phyloP scores from a whole-genome alignment of 2,797 vertebrate species.

The Anableps anableps region DNA sequence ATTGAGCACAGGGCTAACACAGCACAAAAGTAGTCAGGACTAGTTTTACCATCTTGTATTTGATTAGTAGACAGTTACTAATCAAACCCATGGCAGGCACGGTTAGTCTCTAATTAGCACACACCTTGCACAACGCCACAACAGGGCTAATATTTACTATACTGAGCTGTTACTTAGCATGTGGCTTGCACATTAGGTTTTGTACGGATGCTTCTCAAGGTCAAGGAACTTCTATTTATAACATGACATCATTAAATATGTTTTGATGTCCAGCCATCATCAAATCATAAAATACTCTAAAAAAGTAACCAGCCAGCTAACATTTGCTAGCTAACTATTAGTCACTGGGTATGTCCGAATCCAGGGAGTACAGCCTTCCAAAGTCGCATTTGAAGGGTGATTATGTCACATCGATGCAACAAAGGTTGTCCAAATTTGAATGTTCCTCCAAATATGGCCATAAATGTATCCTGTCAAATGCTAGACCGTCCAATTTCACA shows the following conservation, averaged over 20 bases:
- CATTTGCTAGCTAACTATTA: not conserved
- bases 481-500: too few relatives aligned
- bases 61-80: slow-evolving; percentile 10
- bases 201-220: not conserved
- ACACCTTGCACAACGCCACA: slow-evolving; percentile 12
- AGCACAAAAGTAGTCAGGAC: slow-evolving; percentile 3
- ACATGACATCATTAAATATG: not conserved
- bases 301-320: not conserved
- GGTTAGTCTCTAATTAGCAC: slow-evolving; percentile 5
- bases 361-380: too few relatives aligned
- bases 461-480: not conserved
- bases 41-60: slow-evolving; percentile 3
- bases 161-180: slow-evolving; percentile 7
- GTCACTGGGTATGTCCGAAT: not conserved
- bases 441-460: not conserved
- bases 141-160: slow-evolving; percentile 13
- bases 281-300: not conserved
- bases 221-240: not conserved
- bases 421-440: too few relatives aligned
- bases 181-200: not conserved
- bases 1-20: slow-evolving; percentile 5
- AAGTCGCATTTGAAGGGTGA: too few relatives aligned
- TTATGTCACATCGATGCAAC: too few relatives aligned
- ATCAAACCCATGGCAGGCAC: slow-evolving; percentile 10
- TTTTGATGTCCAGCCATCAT: not conserved